phyloP scores from a whole-genome alignment of 2,888 invertebrate genomes.

The Globia sparganii region DNA sequence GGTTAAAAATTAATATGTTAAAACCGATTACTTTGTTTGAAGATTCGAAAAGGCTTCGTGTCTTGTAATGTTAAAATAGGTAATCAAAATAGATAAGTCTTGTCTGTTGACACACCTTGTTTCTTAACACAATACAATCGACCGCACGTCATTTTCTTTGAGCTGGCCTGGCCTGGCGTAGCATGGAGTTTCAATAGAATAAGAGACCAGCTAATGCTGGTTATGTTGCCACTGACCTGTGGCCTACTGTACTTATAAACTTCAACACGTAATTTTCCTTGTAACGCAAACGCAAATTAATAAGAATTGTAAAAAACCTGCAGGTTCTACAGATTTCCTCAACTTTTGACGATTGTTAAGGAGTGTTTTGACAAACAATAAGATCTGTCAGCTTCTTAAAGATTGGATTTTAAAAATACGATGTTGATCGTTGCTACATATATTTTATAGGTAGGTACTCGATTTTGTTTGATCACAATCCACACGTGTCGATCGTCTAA shows the following conservation, averaged over 20 bases:
- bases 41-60: background rate
- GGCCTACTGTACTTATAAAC: background rate
- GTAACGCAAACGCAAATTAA: too few relatives aligned
- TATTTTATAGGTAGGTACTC: too few relatives aligned
- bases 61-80: background rate
- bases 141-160: background rate
- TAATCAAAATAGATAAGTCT: constrained; percentile 8
- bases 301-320: too few relatives aligned
- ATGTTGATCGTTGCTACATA: background rate
- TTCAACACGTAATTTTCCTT: too few relatives aligned
- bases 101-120: background rate
- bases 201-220: background rate
- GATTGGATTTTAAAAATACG: background rate
- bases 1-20: constrained; percentile 28
- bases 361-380: too few relatives aligned
- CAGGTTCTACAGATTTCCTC: too few relatives aligned
- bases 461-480: background rate
- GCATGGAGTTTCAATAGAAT: background rate
- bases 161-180: background rate
- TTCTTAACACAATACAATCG: background rate
- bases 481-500: background rate
- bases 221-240: background rate
- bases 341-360: too few relatives aligned
- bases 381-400: background rate
- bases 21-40: constrained; percentile 20